Evolutionary conservation across 2,797 vertebrate species (phyloP), one percentile per base, ranked within the genome.

Genomic region (Columba guinea): DNA sequence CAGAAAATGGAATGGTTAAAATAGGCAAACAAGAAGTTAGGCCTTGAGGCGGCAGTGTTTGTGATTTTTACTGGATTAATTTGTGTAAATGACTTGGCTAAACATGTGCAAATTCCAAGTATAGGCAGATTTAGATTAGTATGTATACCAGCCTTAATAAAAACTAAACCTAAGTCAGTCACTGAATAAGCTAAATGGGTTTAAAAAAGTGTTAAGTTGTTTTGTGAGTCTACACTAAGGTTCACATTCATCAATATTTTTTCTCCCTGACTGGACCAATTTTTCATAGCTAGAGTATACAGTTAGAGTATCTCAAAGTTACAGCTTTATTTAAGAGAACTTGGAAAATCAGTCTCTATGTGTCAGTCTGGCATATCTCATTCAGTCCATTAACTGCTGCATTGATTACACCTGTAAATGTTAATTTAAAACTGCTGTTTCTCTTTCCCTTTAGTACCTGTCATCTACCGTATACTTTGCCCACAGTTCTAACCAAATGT

Each of bases 211-310:
- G 27, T 75, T 87, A 51, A 56, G 11, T 78, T 71, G 32, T 16
- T 64, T 87, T 46, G 17, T 76, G 55, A 19, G 11, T n/a, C 35
- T 67, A 2, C 35, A 27, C 17, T 52, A 21, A 78, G 19, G 15
- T 65, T 84, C 6, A 5, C 6, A 2, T 35, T 58, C 1, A 0
- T 74, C 35, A 60, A 0, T 52, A 6, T 9, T 55, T 85, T 34
- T 14, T n/a, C 9, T 6, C 17, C 7, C 11, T n/a, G 16, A 41
- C 16, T 59, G 13, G 13, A 27, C 19, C 6, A 35, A 1, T 60
- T 75, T 86, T 84, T 84, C 6, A 7, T 41, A 46, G 30, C 3
- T 26, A 11, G 32, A 58, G 37, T 53, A 18, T 78, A 26, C n/a
- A 41, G 9, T 67, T 65, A 10, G 0, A 37, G 6, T 39, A 24